Evolutionary conservation across 53 echinoderm and acorn worm genomes (phyloP).

Genomic region (Antedon mediterranea): DNA sequence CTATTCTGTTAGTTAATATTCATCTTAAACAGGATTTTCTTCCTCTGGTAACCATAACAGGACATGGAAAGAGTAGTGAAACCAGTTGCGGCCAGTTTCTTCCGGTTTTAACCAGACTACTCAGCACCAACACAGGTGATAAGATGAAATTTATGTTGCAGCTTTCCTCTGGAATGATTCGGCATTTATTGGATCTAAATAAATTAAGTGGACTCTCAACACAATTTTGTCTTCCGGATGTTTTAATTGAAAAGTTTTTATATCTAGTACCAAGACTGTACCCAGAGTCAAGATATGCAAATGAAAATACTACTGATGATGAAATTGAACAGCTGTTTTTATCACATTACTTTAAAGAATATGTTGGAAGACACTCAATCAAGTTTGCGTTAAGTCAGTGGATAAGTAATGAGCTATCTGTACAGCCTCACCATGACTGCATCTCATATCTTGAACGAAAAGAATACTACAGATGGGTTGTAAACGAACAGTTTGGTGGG

Average conservation of each 20-base stretch:
- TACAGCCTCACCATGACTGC: background rate
- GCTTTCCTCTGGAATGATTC: background rate
- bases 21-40: background rate
- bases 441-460: background rate
- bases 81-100: background rate
- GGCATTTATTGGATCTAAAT: background rate
- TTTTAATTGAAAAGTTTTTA: background rate
- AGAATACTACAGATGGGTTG: background rate
- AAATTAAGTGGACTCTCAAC: background rate
- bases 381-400: background rate
- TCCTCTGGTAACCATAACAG: background rate
- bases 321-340: background rate
- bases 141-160: background rate
- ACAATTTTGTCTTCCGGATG: background rate
- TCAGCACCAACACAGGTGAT: background rate
- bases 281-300: background rate
- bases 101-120: background rate
- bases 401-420: background rate
- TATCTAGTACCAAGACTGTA: background rate
- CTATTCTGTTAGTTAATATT: too few species aligned
- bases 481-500: background rate
- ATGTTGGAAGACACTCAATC: background rate
- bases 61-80: background rate
- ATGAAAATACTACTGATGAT: background rate
- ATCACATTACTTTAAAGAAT: background rate